Base-by-base conservation (phyloP, 1,140 invertebrate genomes). In the Campoletis sonorensis region DNA sequence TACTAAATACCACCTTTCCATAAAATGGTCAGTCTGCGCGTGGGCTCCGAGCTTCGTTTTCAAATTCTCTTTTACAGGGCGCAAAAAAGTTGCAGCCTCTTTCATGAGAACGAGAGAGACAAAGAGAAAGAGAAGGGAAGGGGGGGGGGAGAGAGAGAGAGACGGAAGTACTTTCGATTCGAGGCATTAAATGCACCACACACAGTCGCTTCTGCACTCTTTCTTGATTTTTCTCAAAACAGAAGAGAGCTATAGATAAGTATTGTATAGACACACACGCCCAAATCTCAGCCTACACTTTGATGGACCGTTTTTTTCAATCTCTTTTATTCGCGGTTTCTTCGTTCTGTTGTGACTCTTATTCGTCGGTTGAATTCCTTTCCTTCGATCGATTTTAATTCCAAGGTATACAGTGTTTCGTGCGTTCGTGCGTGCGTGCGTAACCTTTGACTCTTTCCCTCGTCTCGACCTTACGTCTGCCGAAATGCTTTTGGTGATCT, bases 1-100 rank as follows among this genome's bases (percentile, higher is more conserved):
- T 75, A 88, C 84, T 89, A 89, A 89, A 87, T 89, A 86, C 88
- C 82, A 89, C 88, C 88, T 89, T 87, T 89, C 88, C 70, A 40
- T 83, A 45, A 72, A 86, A 87, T 88, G 87, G 86, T 83, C 79
- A 84, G 64, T 71, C 78, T 76, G 13, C 33, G 73, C 40, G 79
- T 79, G 76, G 70, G 26, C 23, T 45, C 8, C 8, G 45, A 61
- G 16, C 37, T 40, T 40, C 67, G 54, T 54, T 70, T 33, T 30
- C 37, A 68, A 68, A 67, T 70, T 68, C 64, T 67, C 61, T 75
- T 79, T 70, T 75, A 18, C 58, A 10, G 27, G 33, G 40, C 16
- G 16, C 51, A 21, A 45, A 21, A 27, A 21, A 21, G n/a, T 27
- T 64, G 58, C 18, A 61, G n/a, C 54, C 54, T 77, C 61, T 78